phyloP scores from a whole-genome alignment of 2,888 invertebrate species.

The Brassicogethes aeneus region DNA sequence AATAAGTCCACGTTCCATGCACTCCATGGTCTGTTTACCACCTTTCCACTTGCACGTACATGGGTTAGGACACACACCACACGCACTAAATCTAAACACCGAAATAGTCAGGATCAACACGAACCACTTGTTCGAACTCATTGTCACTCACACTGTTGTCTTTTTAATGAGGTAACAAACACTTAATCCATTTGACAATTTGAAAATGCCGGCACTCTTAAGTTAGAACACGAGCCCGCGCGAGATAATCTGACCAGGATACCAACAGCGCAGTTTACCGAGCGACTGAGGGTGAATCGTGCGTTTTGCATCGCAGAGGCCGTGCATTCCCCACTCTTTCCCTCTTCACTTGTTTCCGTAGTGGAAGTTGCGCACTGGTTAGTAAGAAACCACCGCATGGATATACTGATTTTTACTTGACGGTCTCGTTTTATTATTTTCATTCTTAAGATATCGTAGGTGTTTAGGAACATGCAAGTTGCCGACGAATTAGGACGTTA shows the following conservation, averaged over 20 bases:
- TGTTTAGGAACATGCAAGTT: neutral
- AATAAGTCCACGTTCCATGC: conserved; percentile 73
- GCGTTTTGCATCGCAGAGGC: conserved; percentile 30
- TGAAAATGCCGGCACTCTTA: neutral
- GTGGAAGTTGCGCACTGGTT: conserved; percentile 39
- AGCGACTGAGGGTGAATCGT: conserved; percentile 39
- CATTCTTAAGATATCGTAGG: conserved; percentile 17
- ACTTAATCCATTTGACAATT: conserved; percentile 2
- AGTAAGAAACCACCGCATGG: conserved; percentile 40
- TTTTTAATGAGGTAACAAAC: conserved; percentile 5
- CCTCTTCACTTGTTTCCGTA: conserved; percentile 32
- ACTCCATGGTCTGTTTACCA: conserved; percentile 88
- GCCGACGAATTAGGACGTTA: neutral
- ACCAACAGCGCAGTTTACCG: conserved; percentile 10
- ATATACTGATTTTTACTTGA: conserved; percentile 36
- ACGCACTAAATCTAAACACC: conserved; percentile 36
- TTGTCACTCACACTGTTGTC: conserved; percentile 4
- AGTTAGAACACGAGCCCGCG: neutral
- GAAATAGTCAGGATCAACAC: conserved; percentile 8
- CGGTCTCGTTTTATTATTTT: conserved; percentile 24
- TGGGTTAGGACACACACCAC: conserved; percentile 61
- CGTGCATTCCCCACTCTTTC: conserved; percentile 40
- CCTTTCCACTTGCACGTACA: conserved; percentile 92
- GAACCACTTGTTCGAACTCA: conserved; percentile 8
- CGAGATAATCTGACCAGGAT: neutral